Conservation (phyloP, 2,113 vertebrate species). For the Tupaia chinensis region DNA sequence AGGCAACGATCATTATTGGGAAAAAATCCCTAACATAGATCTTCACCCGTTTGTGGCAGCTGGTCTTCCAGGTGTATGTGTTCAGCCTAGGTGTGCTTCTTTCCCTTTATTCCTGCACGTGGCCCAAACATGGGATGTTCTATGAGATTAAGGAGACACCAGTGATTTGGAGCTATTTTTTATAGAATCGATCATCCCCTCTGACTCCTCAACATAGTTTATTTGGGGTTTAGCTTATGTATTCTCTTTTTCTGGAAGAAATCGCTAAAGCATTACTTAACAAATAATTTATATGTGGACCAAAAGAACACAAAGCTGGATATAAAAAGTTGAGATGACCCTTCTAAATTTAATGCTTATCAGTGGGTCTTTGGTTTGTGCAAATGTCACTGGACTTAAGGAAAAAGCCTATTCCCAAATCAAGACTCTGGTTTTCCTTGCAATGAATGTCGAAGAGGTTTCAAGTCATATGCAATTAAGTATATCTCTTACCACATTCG, state of each 20-base stretch:
- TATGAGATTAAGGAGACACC: not conserved
- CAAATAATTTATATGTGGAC: not conserved
- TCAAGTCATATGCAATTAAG: not conserved
- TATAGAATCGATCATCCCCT: not conserved
- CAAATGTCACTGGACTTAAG: not conserved
- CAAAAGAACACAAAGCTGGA: not conserved
- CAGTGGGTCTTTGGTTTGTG: not conserved
- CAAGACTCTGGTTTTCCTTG: not conserved
- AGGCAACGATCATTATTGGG: not conserved
- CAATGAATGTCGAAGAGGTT: not conserved
- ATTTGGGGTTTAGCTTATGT: not conserved
- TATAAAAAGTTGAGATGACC: not conserved
- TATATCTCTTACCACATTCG: not conserved
- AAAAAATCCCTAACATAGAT: not conserved
- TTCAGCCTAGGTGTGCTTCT: not conserved
- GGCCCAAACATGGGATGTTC: not conserved
- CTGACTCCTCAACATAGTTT: not conserved
- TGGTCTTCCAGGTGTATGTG: not conserved
- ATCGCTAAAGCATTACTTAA: not conserved
- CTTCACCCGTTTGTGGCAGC: not conserved
- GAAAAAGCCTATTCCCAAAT: not conserved
- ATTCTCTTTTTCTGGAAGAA: constrained; percentile 4
- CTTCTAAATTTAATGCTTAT: not conserved
- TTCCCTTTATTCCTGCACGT: not conserved
- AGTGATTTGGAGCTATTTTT: constrained; percentile 12